Evolutionary conservation across 2,113 vertebrate genomes (phyloP), one percentile per base, ranked within the genome.

Genomic region (Chaenogobius annularis): DNA sequence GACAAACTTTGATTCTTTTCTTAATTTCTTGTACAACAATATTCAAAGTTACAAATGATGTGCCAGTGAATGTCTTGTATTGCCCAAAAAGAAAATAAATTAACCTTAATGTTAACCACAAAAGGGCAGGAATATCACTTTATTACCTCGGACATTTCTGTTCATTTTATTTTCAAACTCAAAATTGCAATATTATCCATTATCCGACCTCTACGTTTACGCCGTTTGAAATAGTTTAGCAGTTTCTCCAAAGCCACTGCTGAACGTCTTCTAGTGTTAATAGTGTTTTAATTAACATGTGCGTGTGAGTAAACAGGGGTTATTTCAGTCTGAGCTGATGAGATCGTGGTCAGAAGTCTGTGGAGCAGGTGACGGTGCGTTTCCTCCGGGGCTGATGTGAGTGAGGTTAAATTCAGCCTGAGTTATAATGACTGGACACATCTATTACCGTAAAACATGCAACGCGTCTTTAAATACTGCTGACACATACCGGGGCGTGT

Each of bases 401-500:
- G 23, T 23, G 62, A 61, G 44, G n/a, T 46, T 19, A 48, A 56
- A 69, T 61, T 35, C 23, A 56, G 46, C 0, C 11, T 1, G 63
- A 55, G 55, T 79, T 43, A 58, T 73, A 72, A 85, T 13, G 70
- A 67, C 68, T 66, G 62, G 67, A 70, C 81, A 56, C 13, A 63
- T 81, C 63, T 86, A 58, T 82, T 74, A 52, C 59, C 63, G 78
- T 84, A 69, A 72, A 80, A 79, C 77, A 85, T 19, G 77, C 78
- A 73, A 71, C 84, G 0, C 62, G 22, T 79, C 80, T 84, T 78
- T 81, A 88, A 88, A 91, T 89, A 88, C 77, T 7, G 0, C 67
- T 70, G 23, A 83, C 72, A 74, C 66, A 81, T 58, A 77, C 68
- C 66, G 50, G 52, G 17, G 74, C 69, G 47, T 48, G 22, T 68